These are phyloP conservation scores for Himalopsyche kuldschensis DNA, from an alignment of 2,888 invertebrate species.

Conservation along the genomic window DNA sequence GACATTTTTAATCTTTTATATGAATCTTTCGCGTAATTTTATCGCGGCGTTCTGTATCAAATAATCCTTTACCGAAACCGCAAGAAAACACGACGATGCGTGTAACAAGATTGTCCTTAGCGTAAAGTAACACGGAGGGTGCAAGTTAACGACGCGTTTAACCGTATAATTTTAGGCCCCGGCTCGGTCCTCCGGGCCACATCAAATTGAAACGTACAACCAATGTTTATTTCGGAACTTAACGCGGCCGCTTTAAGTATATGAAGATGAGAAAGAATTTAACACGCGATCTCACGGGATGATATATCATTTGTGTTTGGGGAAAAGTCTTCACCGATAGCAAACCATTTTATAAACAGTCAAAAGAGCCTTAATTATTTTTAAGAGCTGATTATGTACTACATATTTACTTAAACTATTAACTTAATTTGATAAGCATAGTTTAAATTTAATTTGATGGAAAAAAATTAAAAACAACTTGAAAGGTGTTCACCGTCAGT, in stretches of 20 bases:
- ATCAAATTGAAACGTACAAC: slow-evolving; percentile 30
- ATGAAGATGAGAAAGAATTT: background rate
- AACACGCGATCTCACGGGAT: slow-evolving; percentile 2
- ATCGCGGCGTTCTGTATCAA: background rate
- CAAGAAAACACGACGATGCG: background rate
- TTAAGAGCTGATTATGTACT: too few species aligned
- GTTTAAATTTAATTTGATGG: too few species aligned
- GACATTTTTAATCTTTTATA: background rate
- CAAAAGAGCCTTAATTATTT: too few species aligned
- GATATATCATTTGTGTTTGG: slow-evolving; percentile 15
- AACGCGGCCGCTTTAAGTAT: background rate
- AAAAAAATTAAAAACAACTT: too few species aligned
- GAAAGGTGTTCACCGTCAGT: too few species aligned
- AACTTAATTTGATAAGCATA: too few species aligned
- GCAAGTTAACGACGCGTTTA: slow-evolving; percentile 29
- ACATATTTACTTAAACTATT: too few species aligned
- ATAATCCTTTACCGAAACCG: background rate
- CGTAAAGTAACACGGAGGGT: slow-evolving; percentile 6
- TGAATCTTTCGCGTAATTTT: background rate
- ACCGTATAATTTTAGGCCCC: slow-evolving; percentile 23
- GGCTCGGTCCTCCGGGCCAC: slow-evolving; percentile 21
- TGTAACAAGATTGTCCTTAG: background rate
- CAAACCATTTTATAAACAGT: background rate
- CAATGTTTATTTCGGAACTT: background rate
- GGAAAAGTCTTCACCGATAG: background rate